A percentile compares a stretch with the other conserved stretches of the same genome.
phyloP scores from a whole-genome alignment of 2,113 vertebrate genomes.

The Chloropsis cyanopogon region DNA sequence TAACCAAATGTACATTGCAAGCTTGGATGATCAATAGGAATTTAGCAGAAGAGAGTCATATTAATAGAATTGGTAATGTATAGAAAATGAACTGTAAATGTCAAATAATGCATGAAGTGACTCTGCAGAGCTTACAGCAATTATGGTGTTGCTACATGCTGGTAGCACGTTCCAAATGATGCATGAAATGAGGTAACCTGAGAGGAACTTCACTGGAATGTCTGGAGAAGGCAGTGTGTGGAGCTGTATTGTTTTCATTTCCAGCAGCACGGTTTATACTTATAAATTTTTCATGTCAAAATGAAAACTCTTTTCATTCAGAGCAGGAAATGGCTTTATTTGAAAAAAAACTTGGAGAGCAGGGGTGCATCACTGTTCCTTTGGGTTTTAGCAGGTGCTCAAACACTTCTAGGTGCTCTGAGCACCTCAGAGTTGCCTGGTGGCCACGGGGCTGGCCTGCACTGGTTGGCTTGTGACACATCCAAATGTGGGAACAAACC shows the following conservation, averaged over 20 bases:
- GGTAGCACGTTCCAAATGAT: constrained; percentile 29
- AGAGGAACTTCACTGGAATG: neutral
- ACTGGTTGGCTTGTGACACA: neutral
- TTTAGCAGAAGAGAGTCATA: neutral
- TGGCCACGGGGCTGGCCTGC: neutral
- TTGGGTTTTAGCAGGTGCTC: neutral
- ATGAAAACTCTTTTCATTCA: neutral
- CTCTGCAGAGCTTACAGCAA: constrained; percentile 19
- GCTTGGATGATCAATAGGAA: neutral
- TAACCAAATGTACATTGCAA: neutral
- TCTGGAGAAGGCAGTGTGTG: neutral
- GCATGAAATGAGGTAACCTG: constrained; percentile 37
- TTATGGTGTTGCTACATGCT: neutral
- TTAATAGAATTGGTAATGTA: neutral
- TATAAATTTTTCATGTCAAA: neutral
- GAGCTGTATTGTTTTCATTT: neutral
- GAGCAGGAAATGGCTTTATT: neutral
- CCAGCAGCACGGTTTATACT: neutral
- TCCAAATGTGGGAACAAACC: neutral
- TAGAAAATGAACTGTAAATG: constrained; percentile 3
- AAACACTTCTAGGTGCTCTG: neutral
- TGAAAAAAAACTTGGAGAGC: neutral
- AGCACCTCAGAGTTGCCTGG: neutral
- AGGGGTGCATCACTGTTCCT: neutral
- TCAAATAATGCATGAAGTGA: neutral